These are phyloP conservation scores for Mycetomoellerius zeteki DNA, from an alignment of 1,140 invertebrate genomes.

Conservation along the genomic window DNA sequence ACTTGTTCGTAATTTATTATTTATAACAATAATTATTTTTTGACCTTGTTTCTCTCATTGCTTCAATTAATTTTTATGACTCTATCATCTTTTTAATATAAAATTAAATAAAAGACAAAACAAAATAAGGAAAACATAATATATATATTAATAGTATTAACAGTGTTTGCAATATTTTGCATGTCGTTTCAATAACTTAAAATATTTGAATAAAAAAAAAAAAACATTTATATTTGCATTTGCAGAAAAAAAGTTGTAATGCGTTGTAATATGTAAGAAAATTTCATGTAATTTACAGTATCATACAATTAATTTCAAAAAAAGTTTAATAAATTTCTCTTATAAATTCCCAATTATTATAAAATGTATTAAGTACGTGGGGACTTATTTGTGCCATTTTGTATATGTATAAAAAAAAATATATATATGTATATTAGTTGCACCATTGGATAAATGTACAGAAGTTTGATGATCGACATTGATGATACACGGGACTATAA, in stretches of 20 bases:
- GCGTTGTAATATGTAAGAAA: slow-evolving; percentile 42
- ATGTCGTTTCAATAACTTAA: slow-evolving; percentile 7
- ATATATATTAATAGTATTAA: slow-evolving; percentile 4
- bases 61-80: background rate
- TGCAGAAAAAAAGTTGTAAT: slow-evolving; percentile 63
- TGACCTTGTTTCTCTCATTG: background rate
- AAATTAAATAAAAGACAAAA: slow-evolving; percentile 21
- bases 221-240: slow-evolving; percentile 55
- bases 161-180: background rate
- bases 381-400: slow-evolving; percentile 53
- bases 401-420: slow-evolving; percentile 47
- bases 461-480: slow-evolving; percentile 54
- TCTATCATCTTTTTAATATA: background rate
- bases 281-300: slow-evolving; percentile 68
- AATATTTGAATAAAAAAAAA: background rate
- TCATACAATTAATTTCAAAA: slow-evolving; percentile 51
- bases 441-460: slow-evolving; percentile 67
- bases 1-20: background rate
- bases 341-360: slow-evolving; percentile 60
- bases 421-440: slow-evolving; percentile 66
- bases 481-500: slow-evolving; percentile 28
- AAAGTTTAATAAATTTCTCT: slow-evolving; percentile 51
- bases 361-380: slow-evolving; percentile 68
- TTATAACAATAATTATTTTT: background rate
- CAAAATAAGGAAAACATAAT: background rate